Base-by-base conservation (phyloP, 2,888 invertebrate genomes). In the Himalopsyche kuldschensis region DNA sequence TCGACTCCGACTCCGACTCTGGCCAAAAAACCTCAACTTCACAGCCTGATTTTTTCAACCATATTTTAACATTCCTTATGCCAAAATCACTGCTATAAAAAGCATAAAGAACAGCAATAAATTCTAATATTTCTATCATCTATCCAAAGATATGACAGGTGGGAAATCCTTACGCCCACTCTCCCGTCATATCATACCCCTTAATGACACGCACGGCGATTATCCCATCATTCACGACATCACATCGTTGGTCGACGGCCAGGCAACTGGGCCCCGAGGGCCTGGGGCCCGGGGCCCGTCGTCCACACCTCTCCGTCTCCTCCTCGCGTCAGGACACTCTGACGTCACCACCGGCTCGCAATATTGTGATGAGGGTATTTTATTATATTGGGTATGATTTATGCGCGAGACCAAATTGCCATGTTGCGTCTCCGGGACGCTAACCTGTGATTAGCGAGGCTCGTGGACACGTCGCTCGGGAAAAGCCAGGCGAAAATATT, bases 321-420 rank as follows among this genome's bases (percentile, higher is more conserved):
- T 55, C 55, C 41, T 41, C 20, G 3, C 55, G 55, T 55, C 55
- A 55, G 55, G 24, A 20, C 55, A 55, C 20, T 20, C 20, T 55
- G 55, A 55, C 55, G 55, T 55, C 55, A 55, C 20, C 55, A 5
- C 24, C 3, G 20, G 55, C 55, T 15, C 55, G 24, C 55, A 20
- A 55, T 55, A 55, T 55, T 55, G 55, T 55, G 55, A 55, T 35
- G 77, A 46, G 75, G 81, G 81, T 27, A 55, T 79, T 78, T 78
- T 55, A 32, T 75, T 47, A 81, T 81, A 55, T 75, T 76, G 76
- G 31, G 77, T 41, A 79, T 82, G 82, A 82, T 82, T 82, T 82
- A 82, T 82, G 79, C 79, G 32, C 78, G 79, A 63, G 79, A 24
- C 75, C 79, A 82, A 82, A 82, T 82, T 82, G 82, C 78, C 79